Base-by-base conservation (phyloP, 2,888 invertebrate species). In the Pycnomerus fuliginosus region DNA sequence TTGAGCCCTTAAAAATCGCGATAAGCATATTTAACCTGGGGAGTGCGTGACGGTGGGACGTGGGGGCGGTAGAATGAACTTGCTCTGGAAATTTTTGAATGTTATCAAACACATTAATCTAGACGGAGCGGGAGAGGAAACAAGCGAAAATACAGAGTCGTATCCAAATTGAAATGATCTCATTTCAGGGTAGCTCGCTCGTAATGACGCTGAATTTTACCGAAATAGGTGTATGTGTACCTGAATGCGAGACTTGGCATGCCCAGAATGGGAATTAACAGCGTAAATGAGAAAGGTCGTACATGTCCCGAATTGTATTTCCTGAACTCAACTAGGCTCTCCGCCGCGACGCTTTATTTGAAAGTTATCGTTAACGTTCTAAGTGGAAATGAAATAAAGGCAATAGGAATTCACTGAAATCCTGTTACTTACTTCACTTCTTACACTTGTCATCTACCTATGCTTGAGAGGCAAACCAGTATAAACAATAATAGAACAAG, bases 121-220 rank as follows among this genome's bases (percentile, higher is more conserved):
- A 36, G 28, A 41, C 36, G 44, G 27, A 40, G 40, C 37, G 20
- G 20, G 43, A 22, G 37, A 41, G 48, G 37, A 45, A 48, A 48
- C 48, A 37, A 30, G 41, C 28, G 44, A 44, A 48, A 44, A 48
- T 48, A 44, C 36, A 44, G 41, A 44, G 36, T 34, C 38, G 27
- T 36, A 44, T 44, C 44, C 40, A 49, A 49, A 49, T 49, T 49
- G 49, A 49, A 49, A 49, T 48, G 48, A 44, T 48, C 48, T 48
- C 48, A 48, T 48, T 48, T 32, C 40, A 16, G 40, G 38, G 48
- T 48, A 28, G 48, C 40, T 44, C 25, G 29, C 42, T 37, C 37
- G 38, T 47, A 47, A 47, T 47, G 47, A 38, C 41, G 38, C 20
- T 22, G 42, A 47, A 38, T 47, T 47, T 47, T 43, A 42, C 31